A percentile compares a stretch with the other conserved stretches of the same genome.
Conservation (phyloP, 2,113 vertebrate genomes). For the Pterocles orientalis region DNA sequence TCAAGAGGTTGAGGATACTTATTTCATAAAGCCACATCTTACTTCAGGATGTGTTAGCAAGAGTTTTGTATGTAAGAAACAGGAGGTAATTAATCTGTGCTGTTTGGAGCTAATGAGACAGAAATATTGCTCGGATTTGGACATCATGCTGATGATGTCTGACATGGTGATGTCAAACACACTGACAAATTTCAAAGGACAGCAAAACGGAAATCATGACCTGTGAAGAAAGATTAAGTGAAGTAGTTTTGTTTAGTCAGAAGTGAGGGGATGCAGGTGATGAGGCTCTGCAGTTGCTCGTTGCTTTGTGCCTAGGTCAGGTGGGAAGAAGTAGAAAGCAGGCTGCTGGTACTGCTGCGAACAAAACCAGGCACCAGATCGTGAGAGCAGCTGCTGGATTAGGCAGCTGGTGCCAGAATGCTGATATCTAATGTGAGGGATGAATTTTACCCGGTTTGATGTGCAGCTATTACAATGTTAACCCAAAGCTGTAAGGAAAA, state of each 20-base stretch:
- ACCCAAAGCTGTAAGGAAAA: background rate
- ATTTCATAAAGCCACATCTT: background rate
- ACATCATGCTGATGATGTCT: background rate
- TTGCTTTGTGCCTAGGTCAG: background rate
- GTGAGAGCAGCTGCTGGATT: background rate
- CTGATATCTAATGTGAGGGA: rapidly evolving
- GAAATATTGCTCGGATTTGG: background rate
- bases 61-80: background rate
- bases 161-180: background rate
- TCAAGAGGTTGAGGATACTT: background rate
- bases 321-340: background rate
- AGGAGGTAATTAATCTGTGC: conserved; percentile 24
- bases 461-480: background rate
- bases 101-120: conserved; percentile 20
- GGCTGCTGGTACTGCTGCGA: background rate
- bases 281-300: background rate
- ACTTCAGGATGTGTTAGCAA: background rate
- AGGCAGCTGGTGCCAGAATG: background rate
- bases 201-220: background rate
- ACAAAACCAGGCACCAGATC: rapidly evolving
- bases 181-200: background rate
- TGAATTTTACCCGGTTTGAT: background rate
- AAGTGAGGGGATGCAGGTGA: background rate
- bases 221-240: background rate
- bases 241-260: background rate